A percentile compares a stretch with the other conserved stretches of the same genome.
phyloP scores from a whole-genome alignment of 1,140 invertebrate genomes.

The Triops cancriformis region DNA sequence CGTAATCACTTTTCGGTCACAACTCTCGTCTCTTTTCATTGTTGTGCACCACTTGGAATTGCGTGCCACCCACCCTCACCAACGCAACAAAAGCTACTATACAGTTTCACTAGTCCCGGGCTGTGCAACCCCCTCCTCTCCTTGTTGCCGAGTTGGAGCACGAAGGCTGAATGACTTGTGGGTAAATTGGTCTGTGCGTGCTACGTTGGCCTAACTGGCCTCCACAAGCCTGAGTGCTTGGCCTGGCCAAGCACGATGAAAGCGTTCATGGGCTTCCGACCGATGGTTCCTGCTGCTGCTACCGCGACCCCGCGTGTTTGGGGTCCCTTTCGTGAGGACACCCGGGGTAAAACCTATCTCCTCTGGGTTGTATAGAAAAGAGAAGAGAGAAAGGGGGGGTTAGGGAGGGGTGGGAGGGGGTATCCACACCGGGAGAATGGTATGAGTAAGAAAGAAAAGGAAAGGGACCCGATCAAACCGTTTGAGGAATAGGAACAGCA shows the following conservation, averaged over 20 bases:
- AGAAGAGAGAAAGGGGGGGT: background rate
- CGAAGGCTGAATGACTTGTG: conserved; percentile 2
- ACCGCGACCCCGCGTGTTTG: background rate
- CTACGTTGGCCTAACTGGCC: background rate
- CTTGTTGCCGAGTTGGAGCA: background rate
- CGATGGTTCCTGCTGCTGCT: background rate
- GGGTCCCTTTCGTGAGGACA: background rate
- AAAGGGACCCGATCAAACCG: background rate
- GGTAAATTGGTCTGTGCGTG: conserved; percentile 1
- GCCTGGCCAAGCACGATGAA: conserved; percentile 7
- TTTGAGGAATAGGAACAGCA: background rate
- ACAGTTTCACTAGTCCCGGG: background rate
- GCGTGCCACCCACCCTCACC: background rate
- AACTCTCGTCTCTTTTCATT: background rate
- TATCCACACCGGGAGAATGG: background rate
- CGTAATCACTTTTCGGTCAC: no score
- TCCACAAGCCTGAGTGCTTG: background rate
- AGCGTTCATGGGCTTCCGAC: conserved; percentile 1
- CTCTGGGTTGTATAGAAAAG: background rate
- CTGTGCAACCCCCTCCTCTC: background rate
- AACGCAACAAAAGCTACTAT: background rate
- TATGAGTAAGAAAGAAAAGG: conserved; percentile 5
- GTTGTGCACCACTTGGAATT: background rate
- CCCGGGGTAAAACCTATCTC: conserved; percentile 2
- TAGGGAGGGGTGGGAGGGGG: background rate